phyloP scores from a whole-genome alignment of 2,888 invertebrate species.

The Erebia epiphron region DNA sequence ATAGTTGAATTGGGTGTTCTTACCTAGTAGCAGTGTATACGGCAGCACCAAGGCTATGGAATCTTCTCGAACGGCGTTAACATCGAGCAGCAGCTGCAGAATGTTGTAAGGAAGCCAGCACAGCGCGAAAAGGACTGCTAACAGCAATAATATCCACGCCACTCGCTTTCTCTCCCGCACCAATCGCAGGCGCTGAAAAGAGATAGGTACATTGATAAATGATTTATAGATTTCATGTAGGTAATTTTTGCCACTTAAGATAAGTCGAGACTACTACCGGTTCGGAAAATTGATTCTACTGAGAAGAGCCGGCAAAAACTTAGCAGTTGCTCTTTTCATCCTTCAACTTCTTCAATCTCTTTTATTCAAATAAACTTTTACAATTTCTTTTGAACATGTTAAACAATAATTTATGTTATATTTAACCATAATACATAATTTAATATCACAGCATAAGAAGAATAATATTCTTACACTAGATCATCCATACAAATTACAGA shows the following conservation, averaged over 20 bases:
- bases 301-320: too few species aligned
- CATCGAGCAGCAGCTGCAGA: conserved; percentile 85
- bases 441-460: too few species aligned
- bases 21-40: conserved; percentile 86
- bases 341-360: neutral
- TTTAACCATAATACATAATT: too few species aligned
- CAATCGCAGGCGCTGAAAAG: conserved; percentile 38
- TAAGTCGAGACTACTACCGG: too few species aligned
- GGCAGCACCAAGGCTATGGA: conserved; percentile 75
- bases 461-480: too few species aligned
- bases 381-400: too few species aligned
- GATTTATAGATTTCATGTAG: neutral
- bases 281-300: too few species aligned
- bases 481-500: too few species aligned
- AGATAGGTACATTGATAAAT: neutral
- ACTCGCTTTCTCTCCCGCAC: conserved; percentile 86
- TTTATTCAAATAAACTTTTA: neutral
- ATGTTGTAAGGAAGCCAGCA: conserved; percentile 92
- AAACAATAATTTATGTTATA: too few species aligned
- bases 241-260: too few species aligned
- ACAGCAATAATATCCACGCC: conserved; percentile 88
- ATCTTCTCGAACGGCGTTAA: conserved; percentile 71
- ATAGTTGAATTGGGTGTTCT: conserved; percentile 21
- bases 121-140: conserved; percentile 88
- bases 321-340: too few species aligned